Evolutionary conservation across 2,113 vertebrate genomes (phyloP).

Genomic region (Columba livia): DNA sequence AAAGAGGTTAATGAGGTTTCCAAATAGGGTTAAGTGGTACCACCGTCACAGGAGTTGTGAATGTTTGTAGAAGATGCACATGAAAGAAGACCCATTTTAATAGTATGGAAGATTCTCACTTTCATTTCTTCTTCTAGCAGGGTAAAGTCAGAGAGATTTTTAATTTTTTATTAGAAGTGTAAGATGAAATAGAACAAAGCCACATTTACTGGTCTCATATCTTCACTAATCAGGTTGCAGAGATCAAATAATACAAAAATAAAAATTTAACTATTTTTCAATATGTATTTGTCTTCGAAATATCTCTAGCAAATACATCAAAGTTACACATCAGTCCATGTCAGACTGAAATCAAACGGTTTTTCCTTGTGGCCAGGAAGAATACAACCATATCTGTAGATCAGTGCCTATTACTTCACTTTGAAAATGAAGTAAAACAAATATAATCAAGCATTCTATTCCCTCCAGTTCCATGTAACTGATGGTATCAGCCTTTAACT

Average conservation of each 20-base stretch:
- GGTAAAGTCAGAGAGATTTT: conserved; percentile 31
- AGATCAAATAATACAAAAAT: conserved; percentile 54
- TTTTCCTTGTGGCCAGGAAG: not conserved
- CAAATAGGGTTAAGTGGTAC: conserved; percentile 62
- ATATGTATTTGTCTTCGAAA: conserved; percentile 49
- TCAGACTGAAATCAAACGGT: conserved; percentile 33
- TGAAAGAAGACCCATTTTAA: conserved; percentile 58
- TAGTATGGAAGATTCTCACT: conserved; percentile 44
- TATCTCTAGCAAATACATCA: conserved; percentile 45
- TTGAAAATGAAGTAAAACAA: conserved; percentile 33
- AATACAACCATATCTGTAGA: conserved; percentile 46
- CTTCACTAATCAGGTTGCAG: conserved; percentile 28
- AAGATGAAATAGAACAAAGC: conserved; percentile 57
- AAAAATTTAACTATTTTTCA: conserved; percentile 50
- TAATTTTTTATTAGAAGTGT: conserved; percentile 44
- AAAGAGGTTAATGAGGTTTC: conserved; percentile 67
- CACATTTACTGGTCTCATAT: conserved; percentile 24
- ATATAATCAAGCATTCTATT: conserved; percentile 47
- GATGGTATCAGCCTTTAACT: not conserved
- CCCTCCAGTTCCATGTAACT: not conserved
- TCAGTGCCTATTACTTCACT: conserved; percentile 32
- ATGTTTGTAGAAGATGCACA: conserved; percentile 58
- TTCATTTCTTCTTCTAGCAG: conserved; percentile 43
- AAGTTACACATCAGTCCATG: conserved; percentile 13
- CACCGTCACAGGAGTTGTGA: conserved; percentile 49